Evolutionary conservation across 2,888 invertebrate genomes (phyloP), one percentile per base, ranked within the genome.

Genomic region (Pyrrhia umbra): DNA sequence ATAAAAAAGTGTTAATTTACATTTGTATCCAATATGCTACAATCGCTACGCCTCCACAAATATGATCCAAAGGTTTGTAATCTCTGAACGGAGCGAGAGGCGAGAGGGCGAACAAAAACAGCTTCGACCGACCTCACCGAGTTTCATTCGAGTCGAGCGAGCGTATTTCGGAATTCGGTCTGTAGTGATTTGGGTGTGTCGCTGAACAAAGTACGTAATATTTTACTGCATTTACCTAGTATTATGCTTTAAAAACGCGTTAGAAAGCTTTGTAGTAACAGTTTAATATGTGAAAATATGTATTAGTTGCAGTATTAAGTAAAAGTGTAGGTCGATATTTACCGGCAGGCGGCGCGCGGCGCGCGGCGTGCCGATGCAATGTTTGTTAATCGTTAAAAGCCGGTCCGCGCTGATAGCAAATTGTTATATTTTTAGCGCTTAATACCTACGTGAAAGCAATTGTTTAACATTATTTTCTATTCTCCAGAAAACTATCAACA

Each of bases 401-500:
- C 91, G 92, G 91, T 87, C 81, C 58, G 66, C 81, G 81, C 82
- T 85, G 79, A 84, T 84, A 85, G 81, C 72, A 82, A 84, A 82
- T 68, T 67, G 64, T 69, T 81, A 86, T 93, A 92, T 92, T 92
- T 92, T 89, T 92, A 92, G 89, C 76, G 79, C 70, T n/a, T n/a
- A n/a, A 64, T 66, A 63, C 60, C 20, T 37, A 65, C 59, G 76
- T 82, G 82, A 83, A 81, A 79, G 79, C 68, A 76, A 80, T 68
- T 83, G 87, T 80, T 84, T 85, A 82, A 82, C 76, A 65, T 54
- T 62, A 61, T 65, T 80, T 84, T 87, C 84, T 85, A 60, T 87
- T 89, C 89, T 80, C 85, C 89, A 92, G 92, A 87, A 90, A 88
- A 84, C 83, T 88, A 57, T 80, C 93, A 96, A 92, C 88, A 97